Evolutionary conservation across 2,797 vertebrate genomes (phyloP).

Genomic region (Syngnathus acus): DNA sequence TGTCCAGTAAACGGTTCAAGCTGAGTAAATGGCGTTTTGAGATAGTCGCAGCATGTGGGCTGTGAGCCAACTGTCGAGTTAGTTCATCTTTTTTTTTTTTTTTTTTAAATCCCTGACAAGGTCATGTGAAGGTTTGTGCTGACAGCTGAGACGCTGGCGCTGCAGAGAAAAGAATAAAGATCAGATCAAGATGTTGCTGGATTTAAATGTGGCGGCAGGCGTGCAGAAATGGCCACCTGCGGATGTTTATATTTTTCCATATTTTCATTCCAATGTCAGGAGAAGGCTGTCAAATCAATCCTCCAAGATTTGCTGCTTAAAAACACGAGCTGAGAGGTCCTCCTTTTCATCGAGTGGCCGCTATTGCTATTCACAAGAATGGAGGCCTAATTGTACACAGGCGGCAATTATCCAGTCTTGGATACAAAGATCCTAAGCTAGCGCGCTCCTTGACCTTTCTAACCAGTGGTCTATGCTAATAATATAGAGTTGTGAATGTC

Average conservation of each 20-base stretch:
- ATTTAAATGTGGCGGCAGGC: constrained; percentile 50
- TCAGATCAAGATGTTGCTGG: constrained; percentile 44
- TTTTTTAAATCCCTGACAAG: constrained; percentile 10
- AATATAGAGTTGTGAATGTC: too few relatives aligned
- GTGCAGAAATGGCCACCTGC: constrained; percentile 22
- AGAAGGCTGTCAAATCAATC: constrained; percentile 18
- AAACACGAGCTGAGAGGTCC: constrained; percentile 25
- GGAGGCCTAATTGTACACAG: neutral
- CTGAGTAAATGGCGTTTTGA: neutral
- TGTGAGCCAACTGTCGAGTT: neutral
- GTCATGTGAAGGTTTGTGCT: constrained; percentile 43
- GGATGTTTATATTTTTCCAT: constrained; percentile 9
- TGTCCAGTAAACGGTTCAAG: neutral
- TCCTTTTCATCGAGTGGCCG: constrained; percentile 9
- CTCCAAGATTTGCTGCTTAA: constrained; percentile 20
- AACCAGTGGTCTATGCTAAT: neutral
- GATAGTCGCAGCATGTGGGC: neutral
- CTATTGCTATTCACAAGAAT: constrained; percentile 9
- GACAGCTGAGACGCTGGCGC: constrained; percentile 34
- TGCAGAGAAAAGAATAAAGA: constrained; percentile 44
- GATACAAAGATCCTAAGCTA: too few relatives aligned
- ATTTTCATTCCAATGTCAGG: neutral
- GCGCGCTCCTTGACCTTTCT: too few relatives aligned
- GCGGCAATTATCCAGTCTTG: too few relatives aligned
- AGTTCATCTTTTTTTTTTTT: neutral